Evolutionary conservation across 2,888 invertebrate genomes (phyloP).

Genomic region (Drosophila dives): DNA sequence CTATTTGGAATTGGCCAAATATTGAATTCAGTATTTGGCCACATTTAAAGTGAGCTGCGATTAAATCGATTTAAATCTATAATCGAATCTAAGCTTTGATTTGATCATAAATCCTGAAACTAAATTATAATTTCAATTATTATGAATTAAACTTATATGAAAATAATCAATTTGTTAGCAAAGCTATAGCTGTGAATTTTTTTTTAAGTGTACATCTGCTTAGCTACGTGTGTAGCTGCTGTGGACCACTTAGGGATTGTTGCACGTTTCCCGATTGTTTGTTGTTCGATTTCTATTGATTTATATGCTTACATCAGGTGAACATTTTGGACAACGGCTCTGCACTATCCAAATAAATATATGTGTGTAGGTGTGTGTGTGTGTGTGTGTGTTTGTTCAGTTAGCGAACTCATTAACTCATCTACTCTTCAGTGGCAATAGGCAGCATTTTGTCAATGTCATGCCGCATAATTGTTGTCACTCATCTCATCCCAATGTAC

Average conservation of each 20-base stretch:
- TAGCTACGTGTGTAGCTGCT: background rate
- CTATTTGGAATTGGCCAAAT: background rate
- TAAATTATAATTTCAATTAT: background rate
- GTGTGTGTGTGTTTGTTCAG: constrained; percentile 13
- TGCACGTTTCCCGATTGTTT: constrained; percentile 2
- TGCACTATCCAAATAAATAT: background rate
- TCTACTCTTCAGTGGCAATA: background rate
- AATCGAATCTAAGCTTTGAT: background rate
- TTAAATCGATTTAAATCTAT: background rate
- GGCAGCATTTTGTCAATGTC: constrained; percentile 65
- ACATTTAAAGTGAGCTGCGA: background rate
- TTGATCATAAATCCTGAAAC: background rate
- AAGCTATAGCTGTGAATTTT: background rate
- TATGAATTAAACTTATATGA: background rate
- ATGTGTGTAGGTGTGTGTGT: background rate
- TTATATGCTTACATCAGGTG: constrained; percentile 43
- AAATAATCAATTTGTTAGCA: background rate
- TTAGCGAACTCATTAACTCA: constrained; percentile 5
- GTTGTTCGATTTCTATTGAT: constrained; percentile 30
- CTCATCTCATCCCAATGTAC: constrained; percentile 18
- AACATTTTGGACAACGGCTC: constrained; percentile 4
- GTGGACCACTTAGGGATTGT: background rate
- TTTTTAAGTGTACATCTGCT: background rate
- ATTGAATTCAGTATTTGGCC: background rate
- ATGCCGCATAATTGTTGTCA: constrained; percentile 70